phyloP scores from a whole-genome alignment of 2,888 invertebrate genomes.

The Drosophila formosana region DNA sequence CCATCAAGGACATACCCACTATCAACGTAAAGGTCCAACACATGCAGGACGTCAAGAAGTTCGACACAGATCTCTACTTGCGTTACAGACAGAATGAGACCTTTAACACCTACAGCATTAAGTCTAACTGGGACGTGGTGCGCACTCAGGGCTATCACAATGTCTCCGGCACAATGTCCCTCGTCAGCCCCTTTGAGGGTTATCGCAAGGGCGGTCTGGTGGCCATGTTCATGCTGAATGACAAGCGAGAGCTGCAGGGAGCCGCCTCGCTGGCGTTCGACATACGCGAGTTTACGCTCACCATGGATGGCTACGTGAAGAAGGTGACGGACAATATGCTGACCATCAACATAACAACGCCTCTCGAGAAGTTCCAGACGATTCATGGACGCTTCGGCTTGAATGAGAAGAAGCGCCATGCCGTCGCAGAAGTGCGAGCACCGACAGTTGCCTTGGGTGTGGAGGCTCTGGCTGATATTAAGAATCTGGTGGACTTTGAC shows the following conservation, averaged over 20 bases:
- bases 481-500: conserved; percentile 89
- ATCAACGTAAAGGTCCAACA: conserved; percentile 87
- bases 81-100: conserved; percentile 85
- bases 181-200: conserved; percentile 89
- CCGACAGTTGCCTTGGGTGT: conserved; percentile 89
- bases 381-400: conserved; percentile 90
- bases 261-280: conserved; percentile 90
- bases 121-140: conserved; percentile 89
- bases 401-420: conserved; percentile 89
- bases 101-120: conserved; percentile 88
- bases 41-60: conserved; percentile 85
- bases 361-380: conserved; percentile 88
- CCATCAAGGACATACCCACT: conserved; percentile 87
- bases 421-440: conserved; percentile 90
- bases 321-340: conserved; percentile 91
- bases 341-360: conserved; percentile 91
- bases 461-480: conserved; percentile 88
- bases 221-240: conserved; percentile 88
- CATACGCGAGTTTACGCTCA: conserved; percentile 89
- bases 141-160: conserved; percentile 87
- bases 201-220: conserved; percentile 89
- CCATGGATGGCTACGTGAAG: conserved; percentile 89
- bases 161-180: conserved; percentile 86
- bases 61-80: conserved; percentile 86
- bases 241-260: conserved; percentile 89